phyloP scores from a whole-genome alignment of 92 coral and sea anemone species.

The Umimayanthus chanpuru region DNA sequence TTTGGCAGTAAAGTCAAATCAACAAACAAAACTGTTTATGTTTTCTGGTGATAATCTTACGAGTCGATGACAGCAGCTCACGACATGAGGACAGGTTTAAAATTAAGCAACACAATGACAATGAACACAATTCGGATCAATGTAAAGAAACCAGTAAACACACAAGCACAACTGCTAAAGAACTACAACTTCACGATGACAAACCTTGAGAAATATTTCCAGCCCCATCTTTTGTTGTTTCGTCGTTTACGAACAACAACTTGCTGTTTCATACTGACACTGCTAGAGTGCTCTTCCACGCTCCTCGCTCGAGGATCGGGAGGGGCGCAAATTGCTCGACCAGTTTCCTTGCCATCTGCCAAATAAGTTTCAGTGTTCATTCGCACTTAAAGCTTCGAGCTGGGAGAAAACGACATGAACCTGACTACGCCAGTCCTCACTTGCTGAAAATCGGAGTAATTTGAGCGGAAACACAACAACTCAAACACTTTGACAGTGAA shows the following conservation, averaged over 20 bases:
- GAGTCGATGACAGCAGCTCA: background rate
- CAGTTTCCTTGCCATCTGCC: conserved; percentile 28
- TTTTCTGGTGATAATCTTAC: conserved; percentile 10
- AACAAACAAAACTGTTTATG: conserved; percentile 30
- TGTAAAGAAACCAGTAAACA: background rate
- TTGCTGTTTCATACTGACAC: conserved; percentile 23
- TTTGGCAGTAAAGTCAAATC: conserved; percentile 1
- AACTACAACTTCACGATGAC: conserved; percentile 23
- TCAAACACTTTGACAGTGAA: background rate
- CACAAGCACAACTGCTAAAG: background rate
- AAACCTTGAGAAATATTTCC: conserved; percentile 87
- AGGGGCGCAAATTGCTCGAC: conserved; percentile 27
- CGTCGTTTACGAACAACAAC: conserved; percentile 64
- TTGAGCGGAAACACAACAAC: conserved; percentile 5
- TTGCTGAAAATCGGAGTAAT: conserved; percentile 17
- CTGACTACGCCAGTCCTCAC: background rate
- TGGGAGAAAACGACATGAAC: conserved; percentile 1
- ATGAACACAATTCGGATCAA: background rate
- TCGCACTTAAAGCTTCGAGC: conserved; percentile 3
- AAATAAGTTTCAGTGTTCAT: conserved; percentile 26
- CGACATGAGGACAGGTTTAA: background rate
- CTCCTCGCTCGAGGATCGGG: conserved; percentile 17
- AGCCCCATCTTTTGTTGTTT: conserved; percentile 67
- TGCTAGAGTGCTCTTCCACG: background rate
- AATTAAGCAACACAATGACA: background rate